Evolutionary conservation across 2,888 invertebrate genomes (phyloP).

Genomic region (Masnerella sp.): DNA sequence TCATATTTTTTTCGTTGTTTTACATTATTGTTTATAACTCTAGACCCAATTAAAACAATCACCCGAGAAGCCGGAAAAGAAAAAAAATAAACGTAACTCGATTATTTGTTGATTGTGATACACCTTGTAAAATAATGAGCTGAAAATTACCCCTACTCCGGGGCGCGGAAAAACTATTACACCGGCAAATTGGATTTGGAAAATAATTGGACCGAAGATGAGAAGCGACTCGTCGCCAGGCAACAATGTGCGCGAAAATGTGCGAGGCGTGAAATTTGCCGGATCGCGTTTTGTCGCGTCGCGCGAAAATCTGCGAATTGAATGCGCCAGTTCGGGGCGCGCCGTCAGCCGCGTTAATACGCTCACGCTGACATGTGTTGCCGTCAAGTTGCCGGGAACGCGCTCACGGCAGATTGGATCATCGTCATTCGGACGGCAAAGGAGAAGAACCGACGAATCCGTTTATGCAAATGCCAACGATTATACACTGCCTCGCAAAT

Average conservation of each 20-base stretch:
- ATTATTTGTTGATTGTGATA: too few species aligned
- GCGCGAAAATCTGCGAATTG: too few species aligned
- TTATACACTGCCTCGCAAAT: slow-evolving; percentile 64
- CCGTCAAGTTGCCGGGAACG: slow-evolving; percentile 11
- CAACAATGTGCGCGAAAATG: slow-evolving; percentile 23
- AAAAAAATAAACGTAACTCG: too few species aligned
- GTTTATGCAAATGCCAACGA: slow-evolving; percentile 67
- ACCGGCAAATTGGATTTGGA: slow-evolving; percentile 16
- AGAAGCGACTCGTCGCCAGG: slow-evolving; percentile 17
- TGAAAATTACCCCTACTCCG: too few species aligned
- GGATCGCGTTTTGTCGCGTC: too few species aligned
- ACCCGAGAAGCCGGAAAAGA: too few species aligned
- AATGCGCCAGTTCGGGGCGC: slow-evolving; percentile 24
- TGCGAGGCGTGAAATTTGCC: slow-evolving; percentile 32
- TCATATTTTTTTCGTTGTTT: too few species aligned
- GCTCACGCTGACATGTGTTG: slow-evolving; percentile 37
- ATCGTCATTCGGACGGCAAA: too few species aligned
- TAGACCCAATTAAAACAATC: too few species aligned
- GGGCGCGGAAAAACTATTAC: too few species aligned
- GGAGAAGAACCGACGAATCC: slow-evolving; percentile 59
- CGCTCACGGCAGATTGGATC: slow-evolving; percentile 50
- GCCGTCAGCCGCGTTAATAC: slow-evolving; percentile 31
- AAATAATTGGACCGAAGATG: slow-evolving; percentile 25
- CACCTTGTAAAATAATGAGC: too few species aligned
- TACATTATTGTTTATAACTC: too few species aligned